Percentiles rank a stretch among this genome's conserved stretches.
These are phyloP conservation scores for Brachionus angularis DNA, from an alignment of 1,140 invertebrate species.

Conservation along the genomic window DNA sequence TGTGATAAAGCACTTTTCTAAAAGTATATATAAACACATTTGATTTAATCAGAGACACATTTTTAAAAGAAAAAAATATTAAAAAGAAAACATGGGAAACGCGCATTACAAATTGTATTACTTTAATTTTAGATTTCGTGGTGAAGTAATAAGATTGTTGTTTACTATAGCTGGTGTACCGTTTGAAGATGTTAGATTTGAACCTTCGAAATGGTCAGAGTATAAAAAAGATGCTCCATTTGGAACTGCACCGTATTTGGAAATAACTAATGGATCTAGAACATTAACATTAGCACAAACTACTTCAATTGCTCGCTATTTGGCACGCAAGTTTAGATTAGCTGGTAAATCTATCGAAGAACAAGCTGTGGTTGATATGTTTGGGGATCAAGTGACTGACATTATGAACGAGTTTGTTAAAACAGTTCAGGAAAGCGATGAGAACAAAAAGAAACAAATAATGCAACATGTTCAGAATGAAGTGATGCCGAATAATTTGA, in stretches of 20 bases:
- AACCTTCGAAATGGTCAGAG: background rate
- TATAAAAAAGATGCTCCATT: slow-evolving; percentile 33
- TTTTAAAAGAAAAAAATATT: too few relatives aligned
- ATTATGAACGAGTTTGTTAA: background rate
- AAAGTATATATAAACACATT: too few relatives aligned
- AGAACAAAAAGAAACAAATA: slow-evolving; percentile 19
- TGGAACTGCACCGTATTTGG: slow-evolving; percentile 43
- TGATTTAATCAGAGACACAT: too few relatives aligned
- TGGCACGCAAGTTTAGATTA: slow-evolving; percentile 15
- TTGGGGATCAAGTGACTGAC: slow-evolving; percentile 30
- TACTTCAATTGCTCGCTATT: background rate
- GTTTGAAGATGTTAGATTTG: slow-evolving; percentile 28
- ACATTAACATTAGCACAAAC: background rate
- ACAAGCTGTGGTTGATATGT: slow-evolving; percentile 17
- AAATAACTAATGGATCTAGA: slow-evolving; percentile 1
- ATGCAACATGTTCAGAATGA: background rate
- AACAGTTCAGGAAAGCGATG: background rate
- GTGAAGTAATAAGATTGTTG: slow-evolving; percentile 15
- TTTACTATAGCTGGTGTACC: background rate
- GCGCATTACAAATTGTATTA: slow-evolving; percentile 24
- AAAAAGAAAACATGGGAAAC: slow-evolving; percentile 12
- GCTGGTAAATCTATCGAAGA: slow-evolving; percentile 4
- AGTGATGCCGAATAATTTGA: background rate
- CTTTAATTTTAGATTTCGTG: background rate
- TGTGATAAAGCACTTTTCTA: too few relatives aligned